Percentiles rank a stretch among this genome's conserved stretches.
Evolutionary conservation across 2,797 vertebrate genomes (phyloP).

Genomic region (Caiman crocodilus): DNA sequence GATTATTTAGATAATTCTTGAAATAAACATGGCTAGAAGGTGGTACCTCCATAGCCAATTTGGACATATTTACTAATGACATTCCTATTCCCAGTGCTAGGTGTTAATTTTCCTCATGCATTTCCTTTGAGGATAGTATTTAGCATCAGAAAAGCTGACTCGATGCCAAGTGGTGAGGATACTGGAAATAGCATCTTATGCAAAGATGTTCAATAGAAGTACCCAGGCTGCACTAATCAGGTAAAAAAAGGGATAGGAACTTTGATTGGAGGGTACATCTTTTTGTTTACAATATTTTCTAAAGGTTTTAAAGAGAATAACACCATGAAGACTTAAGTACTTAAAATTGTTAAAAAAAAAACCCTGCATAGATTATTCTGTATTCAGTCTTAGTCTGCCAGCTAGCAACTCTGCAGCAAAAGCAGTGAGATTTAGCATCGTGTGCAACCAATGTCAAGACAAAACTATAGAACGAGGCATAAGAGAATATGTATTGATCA

Average conservation of each 20-base stretch:
- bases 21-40: not conserved
- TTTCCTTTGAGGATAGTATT: not conserved
- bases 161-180: constrained; percentile 9
- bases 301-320: not conserved
- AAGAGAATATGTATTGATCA: constrained; percentile 51
- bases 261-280: constrained; percentile 45
- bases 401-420: constrained; percentile 63
- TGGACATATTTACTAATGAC: constrained; percentile 54
- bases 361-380: constrained; percentile 24
- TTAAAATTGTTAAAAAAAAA: not conserved
- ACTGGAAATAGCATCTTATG: not conserved
- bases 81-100: not conserved
- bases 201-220: constrained; percentile 42
- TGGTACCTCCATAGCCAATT: constrained; percentile 23
- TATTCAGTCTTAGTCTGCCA: constrained; percentile 44
- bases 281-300: constrained; percentile 1
- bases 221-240: constrained; percentile 16
- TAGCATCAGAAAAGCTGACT: constrained; percentile 63
- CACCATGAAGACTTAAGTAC: not conserved
- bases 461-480: constrained; percentile 61
- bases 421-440: constrained; percentile 39
- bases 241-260: constrained; percentile 38
- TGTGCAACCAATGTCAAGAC: constrained; percentile 52
- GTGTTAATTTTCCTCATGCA: constrained; percentile 49
- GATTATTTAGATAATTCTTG: constrained; percentile 42